Base-by-base conservation (phyloP, 2,888 invertebrate species). In the Shargacucullia verbasci region DNA sequence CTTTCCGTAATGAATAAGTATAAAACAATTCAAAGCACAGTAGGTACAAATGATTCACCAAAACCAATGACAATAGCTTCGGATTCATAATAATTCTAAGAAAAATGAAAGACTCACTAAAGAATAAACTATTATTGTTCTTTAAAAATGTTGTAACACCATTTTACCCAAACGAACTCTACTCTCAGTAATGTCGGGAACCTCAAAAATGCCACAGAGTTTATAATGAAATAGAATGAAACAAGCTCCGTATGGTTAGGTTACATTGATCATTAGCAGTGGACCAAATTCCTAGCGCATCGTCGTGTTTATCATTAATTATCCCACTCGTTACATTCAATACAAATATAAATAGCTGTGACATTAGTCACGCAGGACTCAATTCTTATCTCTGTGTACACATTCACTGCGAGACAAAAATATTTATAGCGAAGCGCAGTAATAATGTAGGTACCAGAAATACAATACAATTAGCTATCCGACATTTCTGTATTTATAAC, bases 281-380 rank as follows among this genome's bases (percentile, higher is more conserved):
- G 78, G 74, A 80, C 82, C 81, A 78, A 86, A 89, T 89, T 89
- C 86, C 85, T 83, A 76, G 80, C 76, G 76, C 84, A 85, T 85
- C 85, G 79, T 69, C 68, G 79, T 75, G 76, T 82, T 89, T 88
- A 86, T 89, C 85, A 81, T 83, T 80, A 79, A 82, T 84, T 89
- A 89, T 87, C 81, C 81, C 71, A 78, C 78, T 84, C 80, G 79
- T 83, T 86, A 84, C 80, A 79, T 80, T 78, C 81, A 81, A 81
- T 83, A 85, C 80, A 86, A 84, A 86, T 82, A 87, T 78, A 89
- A 87, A 90, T 89, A 88, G 77, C 84, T 80, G 68, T 43, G 76
- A 73, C 84, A 86, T 90, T 90, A 90, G 88, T 91, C 90, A 90
- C 80, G 78, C 78, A 84, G 80, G 78, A 78, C 79, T 71, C 78